Conservation (phyloP, 2,888 invertebrate species). For the Antitype chi region DNA sequence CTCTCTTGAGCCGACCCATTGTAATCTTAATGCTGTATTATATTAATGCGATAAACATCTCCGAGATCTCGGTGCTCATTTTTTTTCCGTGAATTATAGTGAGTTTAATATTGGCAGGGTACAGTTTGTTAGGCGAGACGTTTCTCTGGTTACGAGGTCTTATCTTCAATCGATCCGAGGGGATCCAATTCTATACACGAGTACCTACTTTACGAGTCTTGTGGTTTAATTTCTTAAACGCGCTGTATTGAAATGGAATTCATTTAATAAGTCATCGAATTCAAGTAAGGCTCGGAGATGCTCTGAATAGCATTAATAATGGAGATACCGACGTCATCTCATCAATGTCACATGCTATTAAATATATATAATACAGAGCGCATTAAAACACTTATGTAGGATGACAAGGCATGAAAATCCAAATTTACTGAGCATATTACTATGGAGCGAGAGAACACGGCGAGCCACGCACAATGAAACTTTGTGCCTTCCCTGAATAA, state of each 20-base stretch:
- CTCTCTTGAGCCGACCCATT: conserved; percentile 89
- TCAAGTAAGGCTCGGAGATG: conserved; percentile 48
- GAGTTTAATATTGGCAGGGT: conserved; percentile 85
- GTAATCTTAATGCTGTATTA: conserved; percentile 90
- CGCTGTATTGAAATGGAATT: conserved; percentile 47
- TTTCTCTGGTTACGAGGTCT: conserved; percentile 82
- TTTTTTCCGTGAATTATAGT: conserved; percentile 82
- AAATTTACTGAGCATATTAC: conserved; percentile 83
- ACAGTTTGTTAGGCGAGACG: conserved; percentile 75
- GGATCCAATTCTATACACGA: conserved; percentile 82
- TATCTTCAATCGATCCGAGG: conserved; percentile 82
- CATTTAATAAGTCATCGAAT: conserved; percentile 56
- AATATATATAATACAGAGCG: conserved; percentile 78
- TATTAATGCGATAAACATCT: conserved; percentile 91
- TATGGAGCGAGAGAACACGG: conserved; percentile 73
- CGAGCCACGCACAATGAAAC: conserved; percentile 83
- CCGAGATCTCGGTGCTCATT: conserved; percentile 81
- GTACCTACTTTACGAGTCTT: conserved; percentile 76
- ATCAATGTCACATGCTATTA: conserved; percentile 77
- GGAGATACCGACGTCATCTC: conserved; percentile 67
- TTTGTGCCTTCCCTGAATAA: conserved; percentile 85
- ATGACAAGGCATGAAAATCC: conserved; percentile 88
- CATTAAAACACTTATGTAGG: conserved; percentile 83
- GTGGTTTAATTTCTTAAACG: conserved; percentile 69
- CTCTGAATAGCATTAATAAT: conserved; percentile 65